Evolutionary conservation across 53 echinoderm and acorn worm species (phyloP).

Genomic region (Paracentrotus lividus): DNA sequence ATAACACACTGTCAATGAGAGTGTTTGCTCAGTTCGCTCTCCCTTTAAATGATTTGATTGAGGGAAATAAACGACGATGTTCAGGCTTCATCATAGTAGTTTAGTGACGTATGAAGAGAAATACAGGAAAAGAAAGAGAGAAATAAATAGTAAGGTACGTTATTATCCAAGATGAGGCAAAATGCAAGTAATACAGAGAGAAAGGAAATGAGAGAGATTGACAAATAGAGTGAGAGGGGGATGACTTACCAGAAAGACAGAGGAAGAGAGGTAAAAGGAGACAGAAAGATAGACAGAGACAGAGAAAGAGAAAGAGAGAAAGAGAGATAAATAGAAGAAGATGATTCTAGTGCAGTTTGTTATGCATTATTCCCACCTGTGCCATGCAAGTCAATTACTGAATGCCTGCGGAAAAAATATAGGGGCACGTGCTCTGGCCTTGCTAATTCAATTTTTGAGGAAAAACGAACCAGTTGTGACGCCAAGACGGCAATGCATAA

Average conservation of each 20-base stretch:
- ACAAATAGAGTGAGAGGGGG: background rate
- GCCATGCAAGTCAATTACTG: constrained; percentile 57
- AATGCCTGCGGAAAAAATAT: constrained; percentile 25
- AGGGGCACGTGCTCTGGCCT: constrained; percentile 48
- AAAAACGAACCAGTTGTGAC: background rate
- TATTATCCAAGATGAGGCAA: too few relatives aligned
- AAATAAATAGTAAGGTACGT: too few relatives aligned
- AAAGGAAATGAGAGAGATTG: background rate
- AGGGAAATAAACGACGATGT: too few relatives aligned
- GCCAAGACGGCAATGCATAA: constrained; percentile 15
- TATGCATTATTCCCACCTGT: constrained; percentile 60
- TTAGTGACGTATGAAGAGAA: background rate
- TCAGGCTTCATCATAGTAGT: too few relatives aligned
- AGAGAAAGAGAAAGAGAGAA: background rate
- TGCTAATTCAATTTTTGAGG: constrained; percentile 47
- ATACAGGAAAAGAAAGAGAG: background rate
- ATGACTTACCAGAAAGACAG: background rate
- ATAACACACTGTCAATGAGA: too few relatives aligned
- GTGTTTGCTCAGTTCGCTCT: too few relatives aligned
- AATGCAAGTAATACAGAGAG: too few relatives aligned
- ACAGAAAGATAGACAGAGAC: background rate
- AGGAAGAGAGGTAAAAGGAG: background rate
- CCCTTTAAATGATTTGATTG: too few relatives aligned
- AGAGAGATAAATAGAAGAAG: background rate
- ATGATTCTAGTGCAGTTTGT: background rate